Evolutionary conservation across 2,888 invertebrate genomes (phyloP).

Genomic region (Caenorhabditis panamensis): DNA sequence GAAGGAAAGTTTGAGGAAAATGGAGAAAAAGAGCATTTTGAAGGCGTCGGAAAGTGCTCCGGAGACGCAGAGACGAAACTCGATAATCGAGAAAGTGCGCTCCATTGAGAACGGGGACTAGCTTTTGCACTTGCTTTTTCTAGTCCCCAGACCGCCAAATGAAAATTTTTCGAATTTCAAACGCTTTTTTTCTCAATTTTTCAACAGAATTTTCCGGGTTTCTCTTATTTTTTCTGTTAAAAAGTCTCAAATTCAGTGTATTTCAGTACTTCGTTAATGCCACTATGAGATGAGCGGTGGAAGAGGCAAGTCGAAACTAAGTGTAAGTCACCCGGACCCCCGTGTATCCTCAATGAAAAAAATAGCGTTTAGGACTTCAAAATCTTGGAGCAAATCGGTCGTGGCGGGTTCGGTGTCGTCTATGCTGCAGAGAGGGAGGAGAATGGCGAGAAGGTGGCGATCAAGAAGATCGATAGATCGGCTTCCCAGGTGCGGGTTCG

Average conservation of each 20-base stretch:
- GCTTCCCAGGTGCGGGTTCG: constrained; percentile 23
- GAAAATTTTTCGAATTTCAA: constrained; percentile 9
- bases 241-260: too few relatives aligned
- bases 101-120: constrained; percentile 23
- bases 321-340: constrained; percentile 5
- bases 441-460: constrained; percentile 65
- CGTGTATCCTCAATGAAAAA: neutral
- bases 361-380: constrained; percentile 44
- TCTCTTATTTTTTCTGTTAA: neutral
- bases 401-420: constrained; percentile 68
- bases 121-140: neutral
- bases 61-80: constrained; percentile 15
- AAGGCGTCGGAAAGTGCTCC: too few relatives aligned
- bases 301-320: constrained; percentile 23
- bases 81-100: constrained; percentile 39
- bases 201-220: neutral
- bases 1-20: neutral
- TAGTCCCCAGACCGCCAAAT: constrained; percentile 22
- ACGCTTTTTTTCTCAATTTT: too few relatives aligned
- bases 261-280: too few relatives aligned
- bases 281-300: constrained; percentile 39
- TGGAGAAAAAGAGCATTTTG: neutral
- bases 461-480: constrained; percentile 60
- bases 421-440: constrained; percentile 58
- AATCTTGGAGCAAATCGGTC: constrained; percentile 56